Evolutionary conservation across 1,140 invertebrate species (phyloP), one percentile per base, ranked within the genome.

Genomic region (Delia radicum): DNA sequence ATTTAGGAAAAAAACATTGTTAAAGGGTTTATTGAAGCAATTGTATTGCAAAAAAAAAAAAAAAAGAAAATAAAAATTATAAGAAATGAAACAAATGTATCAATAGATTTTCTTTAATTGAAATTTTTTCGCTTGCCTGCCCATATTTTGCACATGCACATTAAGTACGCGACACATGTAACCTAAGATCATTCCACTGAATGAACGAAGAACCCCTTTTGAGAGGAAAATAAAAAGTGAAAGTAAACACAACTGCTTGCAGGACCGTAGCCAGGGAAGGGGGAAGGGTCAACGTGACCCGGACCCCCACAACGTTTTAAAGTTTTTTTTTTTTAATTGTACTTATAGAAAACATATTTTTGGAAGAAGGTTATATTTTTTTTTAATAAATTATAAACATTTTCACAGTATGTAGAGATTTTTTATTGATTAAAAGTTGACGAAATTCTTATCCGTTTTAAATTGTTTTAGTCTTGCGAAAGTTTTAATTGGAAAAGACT

Each of bases 51-150:
- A 67, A 67, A 4, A 31, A 69, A 69, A 69, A 33, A 69, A 28
- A 65, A 27, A 65, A 28, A 37, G 0, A 7, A 33, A 31, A 33
- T 10, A 42, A 42, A 42, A 42, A 42, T 15, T 42, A 15, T 3
- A 42, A 5, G 3, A 42, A 42, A 42, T 4, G 31, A 69, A 33
- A 31, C 65, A 69, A 69, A 37, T 69, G 65, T 69, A 69, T 69
- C 65, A 69, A 69, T 69, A 69, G 65, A 33, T 69, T 37, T 69
- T 8, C 15, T 31, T 69, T 69, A 69, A 69, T 69, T 69, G 65
- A 18, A 69, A 69, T 31, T 21, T 33, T 69, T 69, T n/a, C 29
- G 65, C 65, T 69, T 69, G 24, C n/a, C 29, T 69, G 65, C 29
- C 33, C 29, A 33, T 37, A 69, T 33, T 69, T 69, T 33, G 65